Conservation (phyloP, 2,888 invertebrate genomes). For the Gandaritis pyraliata region DNA sequence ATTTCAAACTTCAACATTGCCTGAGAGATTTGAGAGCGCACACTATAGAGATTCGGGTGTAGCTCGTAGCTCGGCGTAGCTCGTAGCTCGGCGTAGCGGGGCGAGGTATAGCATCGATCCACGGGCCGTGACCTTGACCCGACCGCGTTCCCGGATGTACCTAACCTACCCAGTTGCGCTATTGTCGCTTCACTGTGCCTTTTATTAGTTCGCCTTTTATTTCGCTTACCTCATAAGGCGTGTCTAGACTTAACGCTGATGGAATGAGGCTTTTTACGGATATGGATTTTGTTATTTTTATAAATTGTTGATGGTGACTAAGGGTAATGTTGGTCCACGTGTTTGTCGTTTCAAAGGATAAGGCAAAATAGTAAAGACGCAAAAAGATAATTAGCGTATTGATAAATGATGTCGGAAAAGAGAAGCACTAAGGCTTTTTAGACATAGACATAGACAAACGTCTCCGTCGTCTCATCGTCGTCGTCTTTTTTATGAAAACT, state of each 20-base stretch:
- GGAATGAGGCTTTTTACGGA: constrained; percentile 21
- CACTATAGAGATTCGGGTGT: constrained; percentile 52
- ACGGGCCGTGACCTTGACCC: constrained; percentile 87
- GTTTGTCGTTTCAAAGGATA: not conserved
- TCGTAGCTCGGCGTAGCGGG: constrained; percentile 62
- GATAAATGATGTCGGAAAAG: too few relatives aligned
- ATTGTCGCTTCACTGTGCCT: constrained; percentile 73
- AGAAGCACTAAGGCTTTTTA: too few relatives aligned
- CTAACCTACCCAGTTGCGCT: constrained; percentile 75
- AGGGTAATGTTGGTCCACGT: not conserved
- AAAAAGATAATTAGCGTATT: too few relatives aligned
- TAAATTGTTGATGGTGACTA: constrained; percentile 37
- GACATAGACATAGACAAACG: too few relatives aligned
- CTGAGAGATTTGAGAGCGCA: constrained; percentile 47
- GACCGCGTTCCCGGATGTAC: constrained; percentile 81
- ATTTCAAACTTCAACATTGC: too few relatives aligned
- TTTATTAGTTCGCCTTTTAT: constrained; percentile 74
- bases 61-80: constrained; percentile 64
- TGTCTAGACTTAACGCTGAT: constrained; percentile 49
- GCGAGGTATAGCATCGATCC: constrained; percentile 82
- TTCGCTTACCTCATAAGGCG: constrained; percentile 50
- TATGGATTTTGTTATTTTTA: constrained; percentile 26
- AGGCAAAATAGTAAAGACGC: too few relatives aligned
- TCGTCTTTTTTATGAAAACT: too few relatives aligned
- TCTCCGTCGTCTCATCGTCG: too few relatives aligned